Evolutionary conservation across 2,797 vertebrate species (phyloP).

Genomic region (Sitta carolinensis): DNA sequence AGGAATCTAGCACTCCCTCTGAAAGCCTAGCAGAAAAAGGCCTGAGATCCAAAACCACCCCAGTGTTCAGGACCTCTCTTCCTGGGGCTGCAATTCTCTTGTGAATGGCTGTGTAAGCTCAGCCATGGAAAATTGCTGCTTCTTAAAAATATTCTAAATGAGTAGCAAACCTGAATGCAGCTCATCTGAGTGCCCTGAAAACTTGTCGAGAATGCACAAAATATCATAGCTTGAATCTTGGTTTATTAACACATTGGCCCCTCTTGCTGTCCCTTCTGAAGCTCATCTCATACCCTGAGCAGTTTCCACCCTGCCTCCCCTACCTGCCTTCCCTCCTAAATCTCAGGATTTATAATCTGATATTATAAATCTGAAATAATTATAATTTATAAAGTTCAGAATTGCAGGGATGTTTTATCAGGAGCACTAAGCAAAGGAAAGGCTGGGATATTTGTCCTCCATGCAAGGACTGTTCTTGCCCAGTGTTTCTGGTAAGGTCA

Average conservation of each 20-base stretch:
- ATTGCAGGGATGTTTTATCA: background rate
- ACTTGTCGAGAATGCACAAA: background rate
- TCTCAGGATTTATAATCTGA: background rate
- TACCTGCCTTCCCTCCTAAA: background rate
- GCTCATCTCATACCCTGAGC: background rate
- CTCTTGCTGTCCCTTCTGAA: background rate
- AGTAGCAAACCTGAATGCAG: background rate
- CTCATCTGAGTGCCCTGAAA: background rate
- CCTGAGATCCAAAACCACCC: background rate
- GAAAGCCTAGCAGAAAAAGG: background rate
- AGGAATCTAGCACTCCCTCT: background rate
- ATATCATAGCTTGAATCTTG: too few species aligned
- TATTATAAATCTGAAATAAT: too few species aligned
- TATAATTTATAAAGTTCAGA: too few species aligned
- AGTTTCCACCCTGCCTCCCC: background rate
- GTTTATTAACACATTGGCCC: background rate
- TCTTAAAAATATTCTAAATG: background rate
- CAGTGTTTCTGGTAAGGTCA: background rate
- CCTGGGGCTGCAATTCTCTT: background rate
- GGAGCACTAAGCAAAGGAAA: background rate
- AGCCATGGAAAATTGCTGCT: background rate
- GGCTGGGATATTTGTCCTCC: background rate
- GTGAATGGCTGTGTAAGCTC: background rate
- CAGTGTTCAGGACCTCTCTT: fast-evolving
- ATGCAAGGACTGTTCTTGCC: background rate